Base-by-base conservation (phyloP, 2,113 vertebrate genomes). In the Nothobranchius furzeri region DNA sequence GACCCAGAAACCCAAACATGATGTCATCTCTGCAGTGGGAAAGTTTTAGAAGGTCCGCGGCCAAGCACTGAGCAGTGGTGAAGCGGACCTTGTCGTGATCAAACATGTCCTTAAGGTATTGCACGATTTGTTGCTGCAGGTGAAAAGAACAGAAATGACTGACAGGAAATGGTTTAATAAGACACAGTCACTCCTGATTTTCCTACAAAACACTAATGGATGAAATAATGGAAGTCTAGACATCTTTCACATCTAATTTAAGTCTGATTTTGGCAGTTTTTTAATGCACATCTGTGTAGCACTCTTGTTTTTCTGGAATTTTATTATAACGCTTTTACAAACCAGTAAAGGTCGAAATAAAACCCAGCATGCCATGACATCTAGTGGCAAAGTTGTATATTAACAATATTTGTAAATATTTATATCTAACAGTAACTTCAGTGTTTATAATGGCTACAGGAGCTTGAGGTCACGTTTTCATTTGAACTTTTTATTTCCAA, bases 101-200 rank as follows among this genome's bases (percentile, higher is more conserved):
- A 37, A 98, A 99, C 96, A 99, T 98, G 83, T 99, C 98, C 90
- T 96, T 95, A 82, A 99, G 93, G 77, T 98, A 99, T 49, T 98
- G 96, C 42, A 98, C 91, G 0, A 98, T 96, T 93, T 99, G 98
- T 92, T 98, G 95, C 98, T 99, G 88, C 54, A 15, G 54, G 65
- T 36, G 25, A 45, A 30, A 71, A 30, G 48, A 42, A 71, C 59
- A 60, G 36, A 57, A 47, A 49, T 14, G 0, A 73, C 50, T 51
- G 15, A 56, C 15, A 50, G 15, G 35, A 48, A 43, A 1, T 3
- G 20, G n/a, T 20, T 3, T 36, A n/a, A 14, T 13, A 6, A 37
- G 49, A 51, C 25, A 55, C 12, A 24, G 42, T 25, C 42, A 11
- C 10, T 20, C 40, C 17, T 24, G 8, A n/a, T 56, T 10, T 15